Base-by-base conservation (phyloP, 2,797 vertebrate species). In the Coreius guichenoti region DNA sequence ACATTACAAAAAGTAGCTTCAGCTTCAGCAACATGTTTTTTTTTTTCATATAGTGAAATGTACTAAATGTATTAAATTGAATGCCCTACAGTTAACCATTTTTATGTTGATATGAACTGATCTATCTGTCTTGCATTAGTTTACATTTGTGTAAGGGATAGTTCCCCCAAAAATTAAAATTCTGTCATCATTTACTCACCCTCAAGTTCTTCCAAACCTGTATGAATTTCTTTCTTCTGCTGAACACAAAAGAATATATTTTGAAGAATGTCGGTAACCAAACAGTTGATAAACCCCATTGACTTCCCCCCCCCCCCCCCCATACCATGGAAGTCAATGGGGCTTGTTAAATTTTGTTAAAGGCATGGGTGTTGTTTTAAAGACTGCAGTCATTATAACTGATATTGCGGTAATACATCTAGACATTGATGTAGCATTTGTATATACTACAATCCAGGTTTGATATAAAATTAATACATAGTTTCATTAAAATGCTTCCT, bases 401-500 rank as follows among this genome's bases (percentile, higher is more conserved):
- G 89, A 85, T 85, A 86, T 75, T 6, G 39, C 21, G 58, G 29
- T 87, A 83, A 85, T 86, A 89, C 85, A 86, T 51, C 26, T 31
- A 31, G 86, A 87, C 87, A 86, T 45, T 86, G 86, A 91, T 91
- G 81, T 72, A 86, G 87, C 65, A 88, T 90, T 91, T 91, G 84
- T 86, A 87, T 89, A 92, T 90, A 88, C 51, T 76, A 58, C 81
- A 88, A 85, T 87, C 86, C 86, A 85, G 83, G 85, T 92, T 92
- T 88, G 78, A 92, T 92, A 88, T 88, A 82, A 89, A 81, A 89
- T 84, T 8, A 91, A 91, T 92, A 90, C 69, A 88, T 92, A 91
- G 92, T 93, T 94, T 94, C 90, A 93, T 93, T 94, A 92, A 94
- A 93, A 91, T 88, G 90, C 92, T 91, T 92, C 92, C 92, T 91